A percentile compares a stretch with the other conserved stretches of the same genome.
Conservation (phyloP, 2,113 vertebrate genomes). For the Motacilla tschutschensis region DNA sequence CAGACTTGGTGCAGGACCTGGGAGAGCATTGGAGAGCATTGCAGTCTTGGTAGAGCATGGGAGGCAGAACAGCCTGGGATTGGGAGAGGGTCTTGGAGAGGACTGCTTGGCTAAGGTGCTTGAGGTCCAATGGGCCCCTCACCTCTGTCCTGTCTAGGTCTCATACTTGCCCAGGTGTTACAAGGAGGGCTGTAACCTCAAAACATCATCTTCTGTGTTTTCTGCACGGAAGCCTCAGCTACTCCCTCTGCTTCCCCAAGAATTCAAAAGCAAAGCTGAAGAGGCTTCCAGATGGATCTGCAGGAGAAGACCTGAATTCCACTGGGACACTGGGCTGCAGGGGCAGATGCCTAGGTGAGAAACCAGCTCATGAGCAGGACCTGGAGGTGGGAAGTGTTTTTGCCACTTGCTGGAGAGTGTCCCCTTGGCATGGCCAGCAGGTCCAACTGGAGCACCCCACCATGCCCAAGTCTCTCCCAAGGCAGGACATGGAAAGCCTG, state of each 20-base stretch:
- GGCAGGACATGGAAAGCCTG: background rate
- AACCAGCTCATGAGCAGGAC: accelerated
- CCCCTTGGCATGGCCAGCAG: background rate
- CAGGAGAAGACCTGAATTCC: background rate
- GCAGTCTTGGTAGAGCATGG: background rate
- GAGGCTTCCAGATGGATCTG: background rate
- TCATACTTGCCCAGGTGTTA: background rate
- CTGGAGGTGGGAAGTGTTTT: background rate
- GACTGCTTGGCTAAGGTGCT: background rate
- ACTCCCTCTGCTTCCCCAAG: background rate
- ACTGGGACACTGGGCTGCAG: background rate
- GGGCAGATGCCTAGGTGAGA: background rate
- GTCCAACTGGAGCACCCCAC: background rate
- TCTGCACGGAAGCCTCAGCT: background rate
- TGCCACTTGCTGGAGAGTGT: background rate
- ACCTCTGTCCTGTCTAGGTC: background rate
- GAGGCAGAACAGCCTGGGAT: background rate
- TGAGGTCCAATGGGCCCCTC: background rate
- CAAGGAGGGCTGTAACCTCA: background rate
- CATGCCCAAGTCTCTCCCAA: accelerated
- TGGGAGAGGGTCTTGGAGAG: background rate
- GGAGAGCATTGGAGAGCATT: background rate
- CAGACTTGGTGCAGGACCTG: background rate
- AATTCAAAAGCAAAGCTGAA: background rate
- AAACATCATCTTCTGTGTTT: background rate